These are phyloP conservation scores for Venustaconcha ellipsiformis DNA, from an alignment of 1,140 invertebrate species.

Conservation along the genomic window DNA sequence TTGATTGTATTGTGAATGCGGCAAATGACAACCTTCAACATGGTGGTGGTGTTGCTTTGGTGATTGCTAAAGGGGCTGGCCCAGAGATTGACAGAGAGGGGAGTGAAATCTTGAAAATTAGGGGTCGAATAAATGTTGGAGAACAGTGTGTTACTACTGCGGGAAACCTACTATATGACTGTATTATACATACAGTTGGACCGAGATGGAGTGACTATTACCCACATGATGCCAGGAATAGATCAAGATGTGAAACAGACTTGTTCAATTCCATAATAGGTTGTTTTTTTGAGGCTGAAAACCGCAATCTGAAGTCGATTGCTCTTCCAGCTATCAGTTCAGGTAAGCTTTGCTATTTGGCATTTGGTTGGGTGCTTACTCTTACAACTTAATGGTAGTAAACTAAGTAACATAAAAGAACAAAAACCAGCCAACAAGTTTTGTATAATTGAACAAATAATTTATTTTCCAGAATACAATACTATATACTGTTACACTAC, in stretches of 20 bases:
- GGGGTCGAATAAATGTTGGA: slow-evolving; percentile 26
- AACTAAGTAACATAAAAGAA: too few relatives aligned
- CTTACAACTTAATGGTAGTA: too few relatives aligned
- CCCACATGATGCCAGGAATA: not conserved
- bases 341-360: not conserved
- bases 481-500: too few relatives aligned
- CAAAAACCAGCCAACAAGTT: too few relatives aligned
- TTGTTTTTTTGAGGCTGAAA: not conserved
- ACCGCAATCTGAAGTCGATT: not conserved
- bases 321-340: slow-evolving; percentile 11
- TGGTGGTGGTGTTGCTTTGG: slow-evolving; percentile 87
- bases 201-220: slow-evolving; percentile 31
- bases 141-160: slow-evolving; percentile 27
- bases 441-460: too few relatives aligned
- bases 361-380: too few relatives aligned
- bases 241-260: not conserved
- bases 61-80: slow-evolving; percentile 72
- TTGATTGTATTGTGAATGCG: slow-evolving; percentile 92
- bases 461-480: too few relatives aligned
- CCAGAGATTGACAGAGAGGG: slow-evolving; percentile 28
- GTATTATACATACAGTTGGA: slow-evolving; percentile 47
- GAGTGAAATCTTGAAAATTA: slow-evolving; percentile 19
- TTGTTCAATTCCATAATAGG: not conserved
- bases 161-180: slow-evolving; percentile 34
- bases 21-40: slow-evolving; percentile 84